Conservation (phyloP, 2,113 vertebrate species). For the Jacana jacana region DNA sequence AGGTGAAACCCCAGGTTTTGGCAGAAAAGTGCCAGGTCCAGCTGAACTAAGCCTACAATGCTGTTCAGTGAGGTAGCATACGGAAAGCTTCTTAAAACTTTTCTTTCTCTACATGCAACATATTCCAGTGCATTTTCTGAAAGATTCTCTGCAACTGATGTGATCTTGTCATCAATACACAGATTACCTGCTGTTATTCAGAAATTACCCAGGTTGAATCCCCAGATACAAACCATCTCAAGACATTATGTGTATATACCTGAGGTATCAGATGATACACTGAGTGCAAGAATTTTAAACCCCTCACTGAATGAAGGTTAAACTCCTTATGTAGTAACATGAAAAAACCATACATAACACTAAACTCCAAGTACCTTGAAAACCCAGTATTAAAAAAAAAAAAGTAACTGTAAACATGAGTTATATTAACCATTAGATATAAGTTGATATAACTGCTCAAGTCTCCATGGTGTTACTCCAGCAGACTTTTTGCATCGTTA, state of each 20-base stretch:
- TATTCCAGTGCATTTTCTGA: background rate
- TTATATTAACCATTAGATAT: no score
- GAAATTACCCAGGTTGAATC: rapidly evolving
- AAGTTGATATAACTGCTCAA: no score
- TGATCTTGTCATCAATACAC: background rate
- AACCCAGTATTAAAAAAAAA: background rate
- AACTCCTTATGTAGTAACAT: background rate
- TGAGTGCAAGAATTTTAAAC: background rate
- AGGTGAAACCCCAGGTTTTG: background rate
- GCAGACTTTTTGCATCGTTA: background rate
- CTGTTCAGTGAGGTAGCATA: background rate
- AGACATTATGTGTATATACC: no score
- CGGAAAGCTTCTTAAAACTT: background rate
- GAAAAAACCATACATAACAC: background rate
- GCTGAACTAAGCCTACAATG: background rate
- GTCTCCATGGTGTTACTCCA: background rate
- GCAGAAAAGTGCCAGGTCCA: background rate
- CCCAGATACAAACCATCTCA: background rate
- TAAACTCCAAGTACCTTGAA: background rate
- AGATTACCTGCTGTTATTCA: background rate
- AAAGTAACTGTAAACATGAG: background rate
- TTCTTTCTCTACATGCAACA: rapidly evolving
- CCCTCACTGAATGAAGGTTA: background rate
- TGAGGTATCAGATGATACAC: background rate
- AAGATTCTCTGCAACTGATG: background rate